A percentile compares a stretch with the other conserved stretches of the same genome.
Evolutionary conservation across 2,797 vertebrate species (phyloP).

Genomic region (Basileuterus tristriatus): DNA sequence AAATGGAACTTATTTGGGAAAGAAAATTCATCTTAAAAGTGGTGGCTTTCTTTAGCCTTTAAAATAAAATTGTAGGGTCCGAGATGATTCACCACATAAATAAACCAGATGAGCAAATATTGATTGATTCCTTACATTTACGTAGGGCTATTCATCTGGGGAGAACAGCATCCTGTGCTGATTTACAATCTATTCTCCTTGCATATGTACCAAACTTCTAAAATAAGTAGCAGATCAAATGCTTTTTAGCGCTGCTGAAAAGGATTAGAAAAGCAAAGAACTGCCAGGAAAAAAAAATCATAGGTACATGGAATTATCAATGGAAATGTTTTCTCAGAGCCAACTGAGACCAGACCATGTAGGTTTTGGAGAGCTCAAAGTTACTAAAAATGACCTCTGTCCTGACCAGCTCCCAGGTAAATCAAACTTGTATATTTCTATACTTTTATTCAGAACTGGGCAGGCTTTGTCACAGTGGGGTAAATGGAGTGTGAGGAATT

Average conservation of each 20-base stretch:
- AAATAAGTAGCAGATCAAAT: neutral
- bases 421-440: neutral
- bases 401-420: neutral
- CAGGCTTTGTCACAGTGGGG: neutral
- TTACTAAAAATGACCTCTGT: neutral
- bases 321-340: neutral
- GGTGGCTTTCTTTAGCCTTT: neutral
- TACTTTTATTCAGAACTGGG: neutral
- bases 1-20: conserved; percentile 15
- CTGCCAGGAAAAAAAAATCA: neutral
- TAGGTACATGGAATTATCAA: neutral
- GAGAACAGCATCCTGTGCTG: neutral
- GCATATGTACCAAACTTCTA: neutral
- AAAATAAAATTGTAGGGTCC: neutral
- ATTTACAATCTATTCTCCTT: neutral
- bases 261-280: neutral
- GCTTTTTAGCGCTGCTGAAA: neutral
- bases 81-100: neutral
- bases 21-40: neutral
- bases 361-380: neutral
- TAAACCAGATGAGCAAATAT: neutral
- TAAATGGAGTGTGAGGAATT: neutral
- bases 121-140: neutral
- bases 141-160: neutral
- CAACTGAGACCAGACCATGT: neutral